A percentile compares a stretch with the other conserved stretches of the same genome.
Conservation (phyloP, 1,140 invertebrate genomes). For the Ephestia elutella region DNA sequence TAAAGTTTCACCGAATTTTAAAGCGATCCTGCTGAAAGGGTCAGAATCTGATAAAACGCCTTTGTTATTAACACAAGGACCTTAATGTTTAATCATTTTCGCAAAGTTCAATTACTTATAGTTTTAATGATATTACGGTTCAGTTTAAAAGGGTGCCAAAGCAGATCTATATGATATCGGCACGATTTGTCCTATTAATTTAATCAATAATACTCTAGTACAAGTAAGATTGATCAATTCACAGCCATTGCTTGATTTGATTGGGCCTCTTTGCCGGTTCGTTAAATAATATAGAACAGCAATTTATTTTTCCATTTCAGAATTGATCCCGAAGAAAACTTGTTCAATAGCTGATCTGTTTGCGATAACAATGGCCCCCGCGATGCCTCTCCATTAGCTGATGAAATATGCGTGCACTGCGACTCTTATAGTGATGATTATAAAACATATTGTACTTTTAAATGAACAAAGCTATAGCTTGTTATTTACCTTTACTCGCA, state of each 20-base stretch:
- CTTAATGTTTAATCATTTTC: constrained; percentile 6
- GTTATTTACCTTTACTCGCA: no score
- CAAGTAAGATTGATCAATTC: no score
- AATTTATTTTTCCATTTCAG: background rate
- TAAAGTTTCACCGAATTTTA: constrained; percentile 20
- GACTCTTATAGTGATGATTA: no score
- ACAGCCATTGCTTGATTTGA: no score
- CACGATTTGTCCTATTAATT: no score
- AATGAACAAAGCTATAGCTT: no score
- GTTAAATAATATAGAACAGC: background rate
- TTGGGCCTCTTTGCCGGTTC: no score
- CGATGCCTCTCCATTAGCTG: background rate
- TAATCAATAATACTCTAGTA: no score
- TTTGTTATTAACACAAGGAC: constrained; percentile 13
- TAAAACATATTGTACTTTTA: no score
- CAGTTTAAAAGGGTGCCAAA: background rate
- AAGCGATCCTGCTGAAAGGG: constrained; percentile 12
- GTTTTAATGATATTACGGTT: background rate
- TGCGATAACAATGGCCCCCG: background rate
- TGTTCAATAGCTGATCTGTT: background rate
- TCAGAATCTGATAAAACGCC: constrained; percentile 15
- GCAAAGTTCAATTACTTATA: background rate
- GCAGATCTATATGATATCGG: no score
- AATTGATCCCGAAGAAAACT: background rate
- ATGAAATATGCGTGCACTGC: background rate